These are phyloP conservation scores for Euzophera pinguis DNA, from an alignment of 2,888 invertebrate genomes.

Conservation along the genomic window DNA sequence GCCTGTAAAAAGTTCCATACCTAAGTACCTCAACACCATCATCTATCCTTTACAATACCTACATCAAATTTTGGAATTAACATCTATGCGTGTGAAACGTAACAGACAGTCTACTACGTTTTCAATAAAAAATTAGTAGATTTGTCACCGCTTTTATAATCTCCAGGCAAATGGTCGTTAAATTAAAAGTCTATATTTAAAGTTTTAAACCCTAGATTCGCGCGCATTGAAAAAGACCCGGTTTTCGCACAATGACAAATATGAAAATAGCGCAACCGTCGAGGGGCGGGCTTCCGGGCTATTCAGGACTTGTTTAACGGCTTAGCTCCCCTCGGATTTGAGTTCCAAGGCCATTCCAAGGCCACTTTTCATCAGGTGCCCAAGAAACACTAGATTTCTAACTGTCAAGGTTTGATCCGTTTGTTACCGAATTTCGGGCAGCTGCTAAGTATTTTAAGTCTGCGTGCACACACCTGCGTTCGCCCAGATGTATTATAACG, in stretches of 20 bases:
- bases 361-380: slow-evolving; percentile 22
- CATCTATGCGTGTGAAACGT: too few relatives aligned
- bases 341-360: slow-evolving; percentile 27
- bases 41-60: too few relatives aligned
- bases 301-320: slow-evolving; percentile 45
- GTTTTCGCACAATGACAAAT: slow-evolving; percentile 20
- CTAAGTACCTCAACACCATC: too few relatives aligned
- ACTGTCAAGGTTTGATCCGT: neutral
- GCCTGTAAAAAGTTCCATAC: too few relatives aligned
- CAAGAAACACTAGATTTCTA: slow-evolving; percentile 10
- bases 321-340: slow-evolving; percentile 24
- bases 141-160: too few relatives aligned
- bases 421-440: slow-evolving; percentile 2
- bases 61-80: too few relatives aligned
- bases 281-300: slow-evolving; percentile 39
- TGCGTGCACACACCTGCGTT: neutral
- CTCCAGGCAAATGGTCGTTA: too few relatives aligned
- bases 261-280: slow-evolving; percentile 31
- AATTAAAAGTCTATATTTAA: slow-evolving; percentile 3
- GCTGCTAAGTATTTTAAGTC: neutral
- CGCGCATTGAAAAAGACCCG: neutral
- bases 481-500: neutral
- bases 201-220: slow-evolving; percentile 11
- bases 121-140: too few relatives aligned
- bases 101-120: too few relatives aligned